Evolutionary conservation across 2,113 vertebrate species (phyloP).

Genomic region (Tricholaema leucomelas): DNA sequence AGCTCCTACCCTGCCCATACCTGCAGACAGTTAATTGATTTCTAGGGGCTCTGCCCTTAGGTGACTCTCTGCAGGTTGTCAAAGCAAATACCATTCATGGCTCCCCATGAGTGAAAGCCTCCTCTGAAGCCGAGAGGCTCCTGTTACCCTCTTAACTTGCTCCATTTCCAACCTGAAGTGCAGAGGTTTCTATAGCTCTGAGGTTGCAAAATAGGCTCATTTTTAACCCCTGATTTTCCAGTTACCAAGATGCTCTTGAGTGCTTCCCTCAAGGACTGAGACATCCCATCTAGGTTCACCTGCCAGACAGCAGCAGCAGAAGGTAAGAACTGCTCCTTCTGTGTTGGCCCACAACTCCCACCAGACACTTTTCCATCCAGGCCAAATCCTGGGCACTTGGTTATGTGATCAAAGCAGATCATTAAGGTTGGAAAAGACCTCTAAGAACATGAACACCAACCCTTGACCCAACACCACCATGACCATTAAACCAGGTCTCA

Average conservation of each 20-base stretch:
- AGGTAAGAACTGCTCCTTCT: neutral
- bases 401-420: neutral
- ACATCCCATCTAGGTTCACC: neutral
- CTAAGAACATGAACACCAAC: no score
- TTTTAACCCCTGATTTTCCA: neutral
- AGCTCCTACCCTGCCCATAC: neutral
- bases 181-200: neutral
- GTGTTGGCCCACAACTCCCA: neutral
- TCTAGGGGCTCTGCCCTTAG: neutral
- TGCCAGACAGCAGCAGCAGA: neutral
- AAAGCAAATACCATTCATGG: neutral
- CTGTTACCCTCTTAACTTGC: neutral
- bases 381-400: neutral
- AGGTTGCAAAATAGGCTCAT: neutral
- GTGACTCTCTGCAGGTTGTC: neutral
- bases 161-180: neutral
- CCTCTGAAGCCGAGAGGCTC: neutral
- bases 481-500: no score
- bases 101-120: fast-evolving
- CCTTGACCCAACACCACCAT: no score
- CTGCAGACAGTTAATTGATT: neutral
- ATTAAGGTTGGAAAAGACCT: no score
- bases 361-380: neutral
- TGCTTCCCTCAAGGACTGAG: neutral
- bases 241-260: neutral